A percentile compares a stretch with the other conserved stretches of the same genome.
phyloP scores from a whole-genome alignment of 2,113 vertebrate species.

The Porphyrio hochstetteri region DNA sequence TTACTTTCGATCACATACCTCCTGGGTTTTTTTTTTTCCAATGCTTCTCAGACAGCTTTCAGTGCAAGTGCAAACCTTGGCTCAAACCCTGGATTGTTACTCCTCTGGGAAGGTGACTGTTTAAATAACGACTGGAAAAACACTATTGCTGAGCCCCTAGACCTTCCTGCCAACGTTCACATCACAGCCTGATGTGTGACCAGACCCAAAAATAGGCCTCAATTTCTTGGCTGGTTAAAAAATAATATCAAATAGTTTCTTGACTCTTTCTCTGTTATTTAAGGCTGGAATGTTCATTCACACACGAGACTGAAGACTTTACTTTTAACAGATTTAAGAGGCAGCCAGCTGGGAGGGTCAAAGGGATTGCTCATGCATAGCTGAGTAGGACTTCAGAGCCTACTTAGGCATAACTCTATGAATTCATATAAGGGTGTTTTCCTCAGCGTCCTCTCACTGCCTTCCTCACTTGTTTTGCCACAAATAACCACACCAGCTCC shows the following conservation, averaged over 20 bases:
- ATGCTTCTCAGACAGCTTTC: background rate
- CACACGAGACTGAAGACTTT: background rate
- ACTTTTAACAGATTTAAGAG: background rate
- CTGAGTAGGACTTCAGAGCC: background rate
- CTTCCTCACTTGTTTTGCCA: background rate
- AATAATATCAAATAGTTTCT: background rate
- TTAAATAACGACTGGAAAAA: slow-evolving; percentile 32
- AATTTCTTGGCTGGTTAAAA: background rate
- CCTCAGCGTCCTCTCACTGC: background rate
- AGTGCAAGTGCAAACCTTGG: background rate
- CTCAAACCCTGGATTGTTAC: background rate
- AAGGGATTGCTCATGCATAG: background rate
- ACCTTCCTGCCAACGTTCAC: background rate
- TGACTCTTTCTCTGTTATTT: background rate
- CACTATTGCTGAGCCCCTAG: background rate
- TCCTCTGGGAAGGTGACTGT: slow-evolving; percentile 20
- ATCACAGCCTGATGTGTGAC: background rate
- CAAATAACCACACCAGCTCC: background rate
- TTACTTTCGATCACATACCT: background rate
- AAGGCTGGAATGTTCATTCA: background rate
- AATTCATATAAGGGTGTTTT: background rate
- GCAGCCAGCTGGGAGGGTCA: background rate
- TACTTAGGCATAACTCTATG: background rate
- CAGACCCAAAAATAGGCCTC: background rate
- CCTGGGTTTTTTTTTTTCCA: background rate